Evolutionary conservation across 2,888 invertebrate genomes (phyloP), one percentile per base, ranked within the genome.

Genomic region (Leptopterna dolabrata): DNA sequence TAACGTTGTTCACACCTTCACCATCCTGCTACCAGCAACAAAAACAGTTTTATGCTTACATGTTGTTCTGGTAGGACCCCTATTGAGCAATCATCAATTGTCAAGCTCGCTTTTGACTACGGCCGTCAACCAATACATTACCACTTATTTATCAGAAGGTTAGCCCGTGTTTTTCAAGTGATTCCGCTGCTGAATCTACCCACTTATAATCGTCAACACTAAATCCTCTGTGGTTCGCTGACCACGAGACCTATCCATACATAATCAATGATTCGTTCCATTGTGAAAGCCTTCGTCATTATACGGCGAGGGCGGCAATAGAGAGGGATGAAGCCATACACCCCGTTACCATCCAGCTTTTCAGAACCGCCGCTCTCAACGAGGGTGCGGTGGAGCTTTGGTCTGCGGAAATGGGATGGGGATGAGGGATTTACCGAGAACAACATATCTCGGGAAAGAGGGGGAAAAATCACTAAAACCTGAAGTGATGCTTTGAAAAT

Each of bases 261-360:
- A 73, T 73, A 73, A 73, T 73, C 73, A 73, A 73, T 73, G 73
- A 73, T 41, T 73, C 63, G 73, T 41, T 41, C 73, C 73, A 73
- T 73, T 73, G 73, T 73, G 73, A n/a, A 73, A 36, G 73, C n/a
- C n/a, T 30, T 30, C 73, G 73, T 73, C 73, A 73, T 73, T 73
- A 73, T 41, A 41, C 30, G 73, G 30, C 36, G 73, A 41, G 73
- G 73, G 73, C 41, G 36, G 73, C 73, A 36, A 73, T 73, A 16
- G 73, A 41, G 36, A 41, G 41, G 73, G 73, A 36, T 73, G 36
- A 73, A 36, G 36, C 73, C 41, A 41, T 73, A n/a, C 73, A 41
- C 16, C 36, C 73, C 73, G 73, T 73, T 73, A 73, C 73, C 73
- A n/a, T n/a, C n/a, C n/a, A 73, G 73, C 73, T 73, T 73, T 73